Base-by-base conservation (phyloP, 2,113 vertebrate species). In the Entosphenus tridentatus region DNA sequence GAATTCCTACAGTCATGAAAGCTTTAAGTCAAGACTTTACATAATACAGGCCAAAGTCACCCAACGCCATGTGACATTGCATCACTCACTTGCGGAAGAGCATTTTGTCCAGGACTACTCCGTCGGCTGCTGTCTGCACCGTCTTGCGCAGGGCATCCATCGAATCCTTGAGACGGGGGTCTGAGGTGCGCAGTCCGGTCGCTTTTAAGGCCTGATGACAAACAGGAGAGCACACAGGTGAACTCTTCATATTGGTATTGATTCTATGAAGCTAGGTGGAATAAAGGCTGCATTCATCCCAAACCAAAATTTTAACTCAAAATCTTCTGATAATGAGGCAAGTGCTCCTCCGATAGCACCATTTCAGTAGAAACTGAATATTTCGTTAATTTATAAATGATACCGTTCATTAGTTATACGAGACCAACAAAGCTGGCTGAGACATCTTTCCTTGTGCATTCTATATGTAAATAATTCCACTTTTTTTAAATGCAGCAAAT, bases 131-230 rank as follows among this genome's bases (percentile, higher is more conserved):
- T 68, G 87, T 88, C 73, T 96, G 95, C 76, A 96, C 75, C 62
- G 86, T 89, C 77, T 88, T 76, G 78, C 89, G 89, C 78, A 98
- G 82, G 90, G 96, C 95, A 79, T 98, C 92, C 93, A 98, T 98
- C 76, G 88, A 95, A 78, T 98, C 92, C 73, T 95, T 98, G 76
- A 98, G 79, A 68, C 93, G 83, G 65, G 93, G 92, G 78, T 98
- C 92, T 78, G 89, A 86, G 1, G 93, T 96, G 70, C 89, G 86
- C 71, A 98, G 83, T 75, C 93, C 93, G 39, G 93, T 98, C 75
- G 89, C 81, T 75, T 98, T 98, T 73, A 98, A 82, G 65, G 92
- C 93, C 93, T 98, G 75, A 39, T 39, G 39, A 39, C 39, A 39
- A 39, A 39, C 39, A 39, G 39, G 39, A 39, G 39, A 39, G 6